Evolutionary conservation across 1,140 invertebrate genomes (phyloP).

Genomic region (Vanessa tameamea): DNA sequence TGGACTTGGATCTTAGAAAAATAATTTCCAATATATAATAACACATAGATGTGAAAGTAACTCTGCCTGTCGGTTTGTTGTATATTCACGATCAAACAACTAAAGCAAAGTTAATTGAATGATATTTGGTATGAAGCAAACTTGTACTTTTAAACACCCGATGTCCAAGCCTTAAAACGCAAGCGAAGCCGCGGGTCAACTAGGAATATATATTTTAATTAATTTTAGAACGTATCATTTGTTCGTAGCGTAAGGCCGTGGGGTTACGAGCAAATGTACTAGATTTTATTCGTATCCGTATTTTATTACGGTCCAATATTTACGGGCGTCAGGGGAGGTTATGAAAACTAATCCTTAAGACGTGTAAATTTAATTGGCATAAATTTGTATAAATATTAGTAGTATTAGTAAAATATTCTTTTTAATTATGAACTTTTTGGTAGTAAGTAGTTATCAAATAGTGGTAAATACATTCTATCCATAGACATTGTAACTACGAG

Average conservation of each 20-base stretch:
- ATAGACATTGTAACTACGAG: too few species aligned
- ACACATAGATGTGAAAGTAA: too few species aligned
- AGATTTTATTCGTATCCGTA: constrained; percentile 14
- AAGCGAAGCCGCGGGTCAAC: too few species aligned
- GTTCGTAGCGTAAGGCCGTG: not conserved
- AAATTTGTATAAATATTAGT: not conserved
- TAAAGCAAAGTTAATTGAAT: too few species aligned
- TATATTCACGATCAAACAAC: too few species aligned
- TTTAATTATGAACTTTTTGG: not conserved
- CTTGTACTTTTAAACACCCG: too few species aligned
- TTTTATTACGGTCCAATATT: constrained; percentile 16
- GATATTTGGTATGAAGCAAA: too few species aligned
- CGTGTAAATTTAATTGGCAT: not conserved
- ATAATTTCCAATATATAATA: not conserved
- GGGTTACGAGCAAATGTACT: not conserved
- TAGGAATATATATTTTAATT: not conserved
- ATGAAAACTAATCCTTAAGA: constrained; percentile 3
- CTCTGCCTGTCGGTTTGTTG: not conserved
- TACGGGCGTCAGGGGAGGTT: not conserved
- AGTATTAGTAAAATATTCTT: not conserved
- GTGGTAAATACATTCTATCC: too few species aligned
- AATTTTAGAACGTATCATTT: not conserved
- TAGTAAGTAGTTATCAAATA: not conserved
- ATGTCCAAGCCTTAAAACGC: too few species aligned
- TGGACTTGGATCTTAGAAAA: not conserved